These are phyloP conservation scores for Corythornis cristatus DNA, from an alignment of 2,113 vertebrate species.

Conservation along the genomic window DNA sequence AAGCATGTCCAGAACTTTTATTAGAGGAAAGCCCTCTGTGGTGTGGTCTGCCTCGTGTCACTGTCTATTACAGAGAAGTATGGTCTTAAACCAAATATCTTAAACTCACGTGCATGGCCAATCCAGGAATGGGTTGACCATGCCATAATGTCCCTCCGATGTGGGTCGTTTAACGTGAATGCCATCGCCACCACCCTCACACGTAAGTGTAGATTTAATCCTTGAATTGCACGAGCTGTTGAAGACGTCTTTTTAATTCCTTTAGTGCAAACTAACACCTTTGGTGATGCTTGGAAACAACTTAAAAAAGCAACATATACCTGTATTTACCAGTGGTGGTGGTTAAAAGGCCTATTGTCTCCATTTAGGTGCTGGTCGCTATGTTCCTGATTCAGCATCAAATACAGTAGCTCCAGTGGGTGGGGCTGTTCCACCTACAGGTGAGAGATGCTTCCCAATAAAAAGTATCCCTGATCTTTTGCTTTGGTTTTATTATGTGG, in stretches of 20 bases:
- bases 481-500: background rate
- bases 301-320: background rate
- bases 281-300: background rate
- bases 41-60: background rate
- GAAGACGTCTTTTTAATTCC: background rate
- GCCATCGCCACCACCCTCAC: rapidly evolving
- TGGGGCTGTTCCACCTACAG: conserved; percentile 87
- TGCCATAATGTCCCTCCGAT: background rate
- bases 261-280: background rate
- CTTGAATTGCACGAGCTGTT: background rate
- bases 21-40: background rate
- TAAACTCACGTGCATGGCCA: background rate
- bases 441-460: conserved; percentile 55
- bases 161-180: background rate
- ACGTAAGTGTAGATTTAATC: background rate
- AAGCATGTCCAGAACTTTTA: background rate
- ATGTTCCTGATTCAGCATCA: conserved; percentile 85
- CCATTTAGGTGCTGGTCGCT: conserved; percentile 86
- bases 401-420: conserved; percentile 43
- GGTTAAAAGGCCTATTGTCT: background rate
- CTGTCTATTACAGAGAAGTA: background rate
- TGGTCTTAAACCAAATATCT: background rate
- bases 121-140: background rate
- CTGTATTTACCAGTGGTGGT: background rate
- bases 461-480: background rate